phyloP scores from a whole-genome alignment of 2,797 vertebrate species.

The Thaleichthys pacificus region DNA sequence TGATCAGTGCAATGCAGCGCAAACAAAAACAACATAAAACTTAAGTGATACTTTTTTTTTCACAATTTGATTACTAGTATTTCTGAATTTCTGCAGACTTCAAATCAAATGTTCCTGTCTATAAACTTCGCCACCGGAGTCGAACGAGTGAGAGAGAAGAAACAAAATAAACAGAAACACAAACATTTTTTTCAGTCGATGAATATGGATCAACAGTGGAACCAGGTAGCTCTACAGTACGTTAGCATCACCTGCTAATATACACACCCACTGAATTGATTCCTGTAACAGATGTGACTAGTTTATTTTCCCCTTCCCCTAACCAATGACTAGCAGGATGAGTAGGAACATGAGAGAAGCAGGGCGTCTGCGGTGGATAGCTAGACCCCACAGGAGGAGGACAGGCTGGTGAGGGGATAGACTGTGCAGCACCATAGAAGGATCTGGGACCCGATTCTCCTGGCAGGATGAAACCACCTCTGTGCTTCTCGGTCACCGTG shows the following conservation, averaged over 20 bases:
- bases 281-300: conserved; percentile 40
- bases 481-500: conserved; percentile 55
- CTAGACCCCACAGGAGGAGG: no score
- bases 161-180: conserved; percentile 54
- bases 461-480: conserved; percentile 41
- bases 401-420: not conserved
- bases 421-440: conserved; percentile 11
- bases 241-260: conserved; percentile 29
- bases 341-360: not conserved
- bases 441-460: not conserved
- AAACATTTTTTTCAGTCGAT: conserved; percentile 77
- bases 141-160: conserved; percentile 11
- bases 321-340: conserved; percentile 20
- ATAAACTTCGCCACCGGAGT: conserved; percentile 62
- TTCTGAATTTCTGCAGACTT: conserved; percentile 88
- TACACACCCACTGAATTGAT: conserved; percentile 30
- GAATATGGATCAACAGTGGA: conserved; percentile 77
- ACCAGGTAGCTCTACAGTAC: conserved; percentile 66
- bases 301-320: conserved; percentile 1
- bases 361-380: not conserved
- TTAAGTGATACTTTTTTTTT: conserved; percentile 68
- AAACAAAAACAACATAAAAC: conserved; percentile 52
- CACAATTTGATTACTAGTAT: conserved; percentile 81
- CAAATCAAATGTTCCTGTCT: conserved; percentile 61
- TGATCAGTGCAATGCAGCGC: conserved; percentile 94